A percentile compares a stretch with the other conserved stretches of the same genome.
Conservation (phyloP, 2,797 vertebrate species). For the Anguilla anguilla region DNA sequence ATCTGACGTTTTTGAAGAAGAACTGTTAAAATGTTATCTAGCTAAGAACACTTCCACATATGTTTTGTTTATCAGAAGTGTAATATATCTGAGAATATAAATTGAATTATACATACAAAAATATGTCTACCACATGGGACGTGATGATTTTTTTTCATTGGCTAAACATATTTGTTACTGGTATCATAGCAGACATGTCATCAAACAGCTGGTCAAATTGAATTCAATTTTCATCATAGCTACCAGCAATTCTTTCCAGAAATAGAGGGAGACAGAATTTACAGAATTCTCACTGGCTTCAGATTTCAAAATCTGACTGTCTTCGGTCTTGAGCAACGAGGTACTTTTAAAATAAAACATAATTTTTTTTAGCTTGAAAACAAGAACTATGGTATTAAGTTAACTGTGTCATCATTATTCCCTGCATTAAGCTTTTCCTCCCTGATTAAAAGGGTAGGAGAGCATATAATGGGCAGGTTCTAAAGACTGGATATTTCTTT, state of each 20-base stretch:
- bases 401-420: neutral
- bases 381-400: neutral
- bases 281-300: neutral
- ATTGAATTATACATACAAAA: neutral
- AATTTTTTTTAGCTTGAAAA: neutral
- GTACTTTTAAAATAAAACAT: conserved; percentile 4
- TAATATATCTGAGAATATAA: neutral
- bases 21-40: neutral
- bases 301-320: conserved; percentile 30
- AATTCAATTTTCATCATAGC: conserved; percentile 3
- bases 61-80: neutral
- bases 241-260: conserved; percentile 1
- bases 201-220: conserved; percentile 1
- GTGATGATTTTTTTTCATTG: conserved; percentile 8
- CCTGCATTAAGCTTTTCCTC: neutral
- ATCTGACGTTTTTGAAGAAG: neutral
- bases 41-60: neutral
- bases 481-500: neutral
- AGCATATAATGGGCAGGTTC: neutral
- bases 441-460: neutral
- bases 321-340: conserved; percentile 28
- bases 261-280: conserved; percentile 1
- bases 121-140: neutral
- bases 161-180: conserved; percentile 22
- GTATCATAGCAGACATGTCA: neutral